Base-by-base conservation (phyloP, 2,888 invertebrate species). In the Stenodema calcarata region DNA sequence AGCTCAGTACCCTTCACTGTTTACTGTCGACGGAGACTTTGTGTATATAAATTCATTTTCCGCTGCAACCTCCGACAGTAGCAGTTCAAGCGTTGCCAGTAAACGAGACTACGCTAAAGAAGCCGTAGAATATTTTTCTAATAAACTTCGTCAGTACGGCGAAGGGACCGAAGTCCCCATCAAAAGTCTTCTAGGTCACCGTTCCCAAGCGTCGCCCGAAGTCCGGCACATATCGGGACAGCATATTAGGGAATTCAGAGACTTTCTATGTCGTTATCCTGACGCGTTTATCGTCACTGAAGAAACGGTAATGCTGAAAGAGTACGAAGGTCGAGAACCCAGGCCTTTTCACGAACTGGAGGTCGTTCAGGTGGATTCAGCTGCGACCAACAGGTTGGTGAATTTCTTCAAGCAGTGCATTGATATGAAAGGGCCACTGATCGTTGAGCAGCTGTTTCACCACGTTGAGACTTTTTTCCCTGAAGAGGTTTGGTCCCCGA, bases 91-190 rank as follows among this genome's bases (percentile, higher is more conserved):
- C 28, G 84, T 80, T 41, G 82, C 87, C 69, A 86, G 95, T 89
- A 95, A 95, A 90, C 94, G 96, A 90, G 97, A 98, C 91, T 98
- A 98, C 91, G 98, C 97, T 90, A 95, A 96, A 90, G 99, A 99
- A 92, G 99, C 99, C 87, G 98, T 99, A 90, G 97, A 98, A 91
- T 99, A 99, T 93, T 99, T 99, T 92, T 96, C 97, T 86, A 95
- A 96, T 91, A 98, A 99, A 93, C 94, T 99, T 92, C 93, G 96
- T 89, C 97, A 99, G 92, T 98, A 99, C 91, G 98, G 99, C 87
- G 95, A 96, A 89, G 97, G 96, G 86, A 97, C 98, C 1, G 99
- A 99, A 93, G 97, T 99, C 89, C 99, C 98, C 4, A 97, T 99
- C 89, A 97, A 97, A 91, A 98, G 98, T 91, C 94, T 99, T 89